A percentile compares a stretch with the other conserved stretches of the same genome.
These are phyloP conservation scores for Bolborhynchus lineola DNA, from an alignment of 2,113 vertebrate species.

Conservation along the genomic window DNA sequence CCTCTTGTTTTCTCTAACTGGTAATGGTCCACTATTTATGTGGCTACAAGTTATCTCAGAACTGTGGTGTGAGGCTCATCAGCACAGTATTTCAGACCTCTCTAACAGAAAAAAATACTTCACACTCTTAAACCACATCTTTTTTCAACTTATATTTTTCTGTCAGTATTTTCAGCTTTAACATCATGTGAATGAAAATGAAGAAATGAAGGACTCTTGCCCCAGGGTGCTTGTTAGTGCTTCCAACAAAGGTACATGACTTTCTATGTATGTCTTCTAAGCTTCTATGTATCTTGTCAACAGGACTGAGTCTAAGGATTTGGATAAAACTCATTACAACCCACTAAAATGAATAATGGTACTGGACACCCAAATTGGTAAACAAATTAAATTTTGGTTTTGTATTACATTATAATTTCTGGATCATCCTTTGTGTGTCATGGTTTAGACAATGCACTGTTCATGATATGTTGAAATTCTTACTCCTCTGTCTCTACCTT, in stretches of 20 bases:
- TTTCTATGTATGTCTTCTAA: no score
- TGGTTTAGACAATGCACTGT: neutral
- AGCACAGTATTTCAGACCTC: neutral
- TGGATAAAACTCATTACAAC: neutral
- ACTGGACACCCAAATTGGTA: neutral
- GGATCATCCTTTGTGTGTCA: neutral
- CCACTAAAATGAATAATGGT: neutral
- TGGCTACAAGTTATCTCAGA: neutral
- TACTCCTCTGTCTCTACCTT: neutral
- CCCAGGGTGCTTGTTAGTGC: neutral
- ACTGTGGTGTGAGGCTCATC: neutral
- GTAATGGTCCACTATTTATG: neutral
- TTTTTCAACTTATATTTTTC: neutral
- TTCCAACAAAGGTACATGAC: neutral
- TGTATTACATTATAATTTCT: neutral
- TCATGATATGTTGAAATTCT: neutral
- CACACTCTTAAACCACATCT: neutral
- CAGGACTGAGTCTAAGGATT: neutral
- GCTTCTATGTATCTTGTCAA: neutral
- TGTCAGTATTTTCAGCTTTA: neutral
- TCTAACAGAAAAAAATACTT: neutral
- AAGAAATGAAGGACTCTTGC: neutral
- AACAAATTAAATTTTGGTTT: neutral
- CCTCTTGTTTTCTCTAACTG: neutral
- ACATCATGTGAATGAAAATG: neutral